A percentile compares a stretch with the other conserved stretches of the same genome.
Conservation (phyloP, 2,113 vertebrate species). For the Zonotrichia leucophrys region DNA sequence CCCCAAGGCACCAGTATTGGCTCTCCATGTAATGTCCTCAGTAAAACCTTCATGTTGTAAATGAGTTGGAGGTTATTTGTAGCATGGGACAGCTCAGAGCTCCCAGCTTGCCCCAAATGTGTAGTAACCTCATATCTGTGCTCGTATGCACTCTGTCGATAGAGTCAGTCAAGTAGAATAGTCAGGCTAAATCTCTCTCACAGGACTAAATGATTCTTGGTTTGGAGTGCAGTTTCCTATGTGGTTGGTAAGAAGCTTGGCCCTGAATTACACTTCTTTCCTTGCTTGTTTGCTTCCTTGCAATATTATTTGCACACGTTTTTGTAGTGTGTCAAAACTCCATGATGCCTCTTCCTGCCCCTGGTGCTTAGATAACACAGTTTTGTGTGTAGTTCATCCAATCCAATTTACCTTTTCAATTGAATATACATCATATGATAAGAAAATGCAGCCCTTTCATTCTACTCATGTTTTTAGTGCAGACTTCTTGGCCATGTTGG, state of each 20-base stretch:
- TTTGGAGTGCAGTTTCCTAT: background rate
- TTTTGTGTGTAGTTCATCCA: background rate
- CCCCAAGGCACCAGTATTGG: background rate
- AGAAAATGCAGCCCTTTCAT: background rate
- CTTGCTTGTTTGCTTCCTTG: background rate
- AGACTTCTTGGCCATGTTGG: background rate
- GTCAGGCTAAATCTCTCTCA: background rate
- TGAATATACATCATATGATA: background rate
- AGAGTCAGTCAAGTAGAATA: background rate
- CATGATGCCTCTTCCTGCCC: background rate
- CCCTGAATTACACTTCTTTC: background rate
- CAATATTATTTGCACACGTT: background rate
- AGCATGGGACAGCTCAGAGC: background rate
- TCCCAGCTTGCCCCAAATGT: background rate
- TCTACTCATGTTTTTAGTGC: background rate
- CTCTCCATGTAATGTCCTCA: background rate
- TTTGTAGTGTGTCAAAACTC: background rate
- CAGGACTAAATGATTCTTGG: background rate
- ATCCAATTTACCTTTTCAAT: background rate
- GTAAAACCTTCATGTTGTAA: background rate
- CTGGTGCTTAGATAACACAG: background rate
- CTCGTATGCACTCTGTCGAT: accelerated
- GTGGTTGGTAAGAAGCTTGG: background rate
- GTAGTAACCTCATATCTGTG: background rate
- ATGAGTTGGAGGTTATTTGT: background rate